Evolutionary conservation across 2,797 vertebrate genomes (phyloP).

Genomic region (Otus scops): DNA sequence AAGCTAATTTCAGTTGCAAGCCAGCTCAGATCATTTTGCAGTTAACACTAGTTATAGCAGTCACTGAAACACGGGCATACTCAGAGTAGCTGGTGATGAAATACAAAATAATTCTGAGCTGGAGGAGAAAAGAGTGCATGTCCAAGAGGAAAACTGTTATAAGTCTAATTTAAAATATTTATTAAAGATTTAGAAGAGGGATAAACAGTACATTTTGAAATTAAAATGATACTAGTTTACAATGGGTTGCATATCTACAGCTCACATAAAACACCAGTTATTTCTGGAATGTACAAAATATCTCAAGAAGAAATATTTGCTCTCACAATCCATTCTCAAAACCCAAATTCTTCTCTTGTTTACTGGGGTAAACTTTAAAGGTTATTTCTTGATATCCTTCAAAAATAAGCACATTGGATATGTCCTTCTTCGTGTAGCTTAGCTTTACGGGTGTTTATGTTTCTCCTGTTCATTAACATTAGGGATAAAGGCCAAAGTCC

Average conservation of each 20-base stretch:
- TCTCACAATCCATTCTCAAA: not conserved
- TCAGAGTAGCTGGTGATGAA: not conserved
- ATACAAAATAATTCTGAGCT: not conserved
- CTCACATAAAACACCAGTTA: not conserved
- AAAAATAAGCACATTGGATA: not conserved
- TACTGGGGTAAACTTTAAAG: constrained; percentile 2
- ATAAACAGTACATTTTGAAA: not conserved
- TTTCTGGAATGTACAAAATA: constrained; percentile 30
- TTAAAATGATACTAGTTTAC: not conserved
- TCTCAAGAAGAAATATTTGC: constrained; percentile 11
- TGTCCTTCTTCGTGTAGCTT: not conserved
- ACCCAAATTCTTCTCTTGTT: not conserved
- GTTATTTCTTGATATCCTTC: not conserved
- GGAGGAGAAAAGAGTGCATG: not conserved
- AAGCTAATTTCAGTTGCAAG: not conserved
- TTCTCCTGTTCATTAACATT: not conserved
- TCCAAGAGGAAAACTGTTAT: not conserved
- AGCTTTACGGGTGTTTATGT: not conserved
- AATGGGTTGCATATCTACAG: not conserved
- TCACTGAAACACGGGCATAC: not conserved
- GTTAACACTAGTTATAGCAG: not conserved
- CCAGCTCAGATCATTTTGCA: not conserved
- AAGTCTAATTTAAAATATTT: not conserved
- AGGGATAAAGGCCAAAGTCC: not conserved
- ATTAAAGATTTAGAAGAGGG: not conserved